A percentile compares a stretch with the other conserved stretches of the same genome.
Evolutionary conservation across 2,888 invertebrate species (phyloP).

Genomic region (Ernsta delagoae): DNA sequence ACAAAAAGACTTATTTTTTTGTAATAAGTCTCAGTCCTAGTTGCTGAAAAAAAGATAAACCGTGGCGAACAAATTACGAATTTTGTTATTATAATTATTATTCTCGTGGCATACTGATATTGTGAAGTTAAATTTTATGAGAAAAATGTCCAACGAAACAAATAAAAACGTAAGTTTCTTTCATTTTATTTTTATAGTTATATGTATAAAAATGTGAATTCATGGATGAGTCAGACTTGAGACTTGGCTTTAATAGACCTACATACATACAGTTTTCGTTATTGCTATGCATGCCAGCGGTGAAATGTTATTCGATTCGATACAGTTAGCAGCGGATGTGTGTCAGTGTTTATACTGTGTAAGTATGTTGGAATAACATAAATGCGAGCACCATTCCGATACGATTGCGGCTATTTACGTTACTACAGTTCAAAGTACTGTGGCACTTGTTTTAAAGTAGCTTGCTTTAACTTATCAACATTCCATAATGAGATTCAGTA

Average conservation of each 20-base stretch:
- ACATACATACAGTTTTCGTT: slow-evolving; percentile 22
- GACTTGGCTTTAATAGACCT: too few species aligned
- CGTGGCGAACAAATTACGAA: not conserved
- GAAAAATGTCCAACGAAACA: slow-evolving; percentile 86
- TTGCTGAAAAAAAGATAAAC: not conserved
- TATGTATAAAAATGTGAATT: not conserved
- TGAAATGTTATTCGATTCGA: slow-evolving; percentile 55
- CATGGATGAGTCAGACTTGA: slow-evolving; percentile 16
- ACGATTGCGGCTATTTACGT: not conserved
- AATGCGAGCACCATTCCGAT: slow-evolving; percentile 41
- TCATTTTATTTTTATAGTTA: not conserved
- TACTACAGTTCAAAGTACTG: slow-evolving; percentile 14
- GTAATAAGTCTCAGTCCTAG: too few species aligned
- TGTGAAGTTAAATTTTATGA: not conserved
- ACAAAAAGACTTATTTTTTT: too few species aligned
- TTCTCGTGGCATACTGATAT: not conserved
- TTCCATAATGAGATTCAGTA: slow-evolving; percentile 11
- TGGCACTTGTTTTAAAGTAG: not conserved
- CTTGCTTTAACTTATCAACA: slow-evolving; percentile 35
- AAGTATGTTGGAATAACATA: slow-evolving; percentile 55
- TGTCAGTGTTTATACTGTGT: slow-evolving; percentile 63
- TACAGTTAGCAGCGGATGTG: slow-evolving; percentile 65
- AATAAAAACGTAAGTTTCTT: slow-evolving; percentile 82
- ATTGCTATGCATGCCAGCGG: slow-evolving; percentile 49
- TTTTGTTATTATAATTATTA: not conserved